A percentile compares a stretch with the other conserved stretches of the same genome.
phyloP scores from a whole-genome alignment of 2,113 vertebrate genomes.

The Carlito syrichta region DNA sequence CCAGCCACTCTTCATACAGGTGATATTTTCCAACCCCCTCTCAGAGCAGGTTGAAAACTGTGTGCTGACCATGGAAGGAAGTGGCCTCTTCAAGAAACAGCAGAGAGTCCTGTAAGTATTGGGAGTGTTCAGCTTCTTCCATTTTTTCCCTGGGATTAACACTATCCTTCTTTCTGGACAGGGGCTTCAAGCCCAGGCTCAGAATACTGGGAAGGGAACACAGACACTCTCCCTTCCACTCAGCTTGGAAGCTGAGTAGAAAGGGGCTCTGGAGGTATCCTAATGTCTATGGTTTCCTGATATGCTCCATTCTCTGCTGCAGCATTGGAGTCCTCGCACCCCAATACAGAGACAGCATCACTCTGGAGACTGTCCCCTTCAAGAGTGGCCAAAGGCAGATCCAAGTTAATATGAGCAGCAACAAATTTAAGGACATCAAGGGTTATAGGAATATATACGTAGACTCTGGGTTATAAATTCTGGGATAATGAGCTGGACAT shows the following conservation, averaged over 20 bases:
- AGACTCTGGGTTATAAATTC: constrained; percentile 49
- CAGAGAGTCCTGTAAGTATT: constrained; percentile 71
- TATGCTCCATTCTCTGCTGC: not conserved
- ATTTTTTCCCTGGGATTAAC: not conserved
- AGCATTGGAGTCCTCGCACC: constrained; percentile 73
- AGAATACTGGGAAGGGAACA: not conserved
- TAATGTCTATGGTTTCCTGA: not conserved
- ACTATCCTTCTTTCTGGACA: not conserved
- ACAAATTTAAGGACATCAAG: constrained; percentile 79
- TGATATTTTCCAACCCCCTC: constrained; percentile 83
- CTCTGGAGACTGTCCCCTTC: constrained; percentile 80
- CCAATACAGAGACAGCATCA: constrained; percentile 74
- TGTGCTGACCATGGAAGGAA: constrained; percentile 81
- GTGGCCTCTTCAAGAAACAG: constrained; percentile 78
- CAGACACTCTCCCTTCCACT: not conserved
- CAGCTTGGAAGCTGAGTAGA: not conserved
- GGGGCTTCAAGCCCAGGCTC: not conserved
- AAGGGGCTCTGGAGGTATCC: not conserved
- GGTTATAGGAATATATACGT: constrained; percentile 73
- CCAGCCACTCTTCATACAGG: constrained; percentile 23
- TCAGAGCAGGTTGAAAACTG: constrained; percentile 69
- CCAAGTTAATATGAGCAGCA: constrained; percentile 81
- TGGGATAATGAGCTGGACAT: not conserved
- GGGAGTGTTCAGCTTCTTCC: no score
- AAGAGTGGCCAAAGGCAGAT: constrained; percentile 82